Conservation (phyloP, 2,113 vertebrate genomes). For the Sialia sialis region DNA sequence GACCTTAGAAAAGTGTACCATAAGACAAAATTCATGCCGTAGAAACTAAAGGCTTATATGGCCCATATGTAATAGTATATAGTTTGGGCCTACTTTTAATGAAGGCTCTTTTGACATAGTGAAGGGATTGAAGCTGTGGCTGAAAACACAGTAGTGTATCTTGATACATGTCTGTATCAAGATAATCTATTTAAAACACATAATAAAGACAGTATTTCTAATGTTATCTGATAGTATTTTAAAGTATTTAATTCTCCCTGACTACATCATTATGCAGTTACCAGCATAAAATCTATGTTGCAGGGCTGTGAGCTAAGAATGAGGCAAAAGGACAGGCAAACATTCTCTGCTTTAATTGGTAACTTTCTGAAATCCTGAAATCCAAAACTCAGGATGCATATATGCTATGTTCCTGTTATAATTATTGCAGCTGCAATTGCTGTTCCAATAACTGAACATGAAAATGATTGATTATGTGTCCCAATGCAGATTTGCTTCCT, state of each 20-base stretch:
- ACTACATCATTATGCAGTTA: background rate
- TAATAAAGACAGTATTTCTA: background rate
- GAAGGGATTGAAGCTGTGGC: background rate
- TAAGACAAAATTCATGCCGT: background rate
- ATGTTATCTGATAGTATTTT: background rate
- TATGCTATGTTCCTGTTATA: background rate
- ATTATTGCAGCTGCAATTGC: background rate
- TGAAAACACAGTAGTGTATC: background rate
- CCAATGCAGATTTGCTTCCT: background rate
- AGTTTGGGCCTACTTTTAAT: background rate
- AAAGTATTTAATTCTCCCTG: background rate
- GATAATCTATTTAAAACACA: background rate
- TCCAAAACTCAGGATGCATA: background rate
- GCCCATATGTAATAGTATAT: background rate
- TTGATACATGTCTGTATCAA: background rate
- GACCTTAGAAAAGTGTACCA: background rate
- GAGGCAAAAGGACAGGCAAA: background rate
- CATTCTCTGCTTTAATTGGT: background rate
- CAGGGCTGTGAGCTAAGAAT: background rate
- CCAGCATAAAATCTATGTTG: background rate
- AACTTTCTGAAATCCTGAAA: background rate
- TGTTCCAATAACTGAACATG: background rate
- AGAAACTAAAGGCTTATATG: background rate
- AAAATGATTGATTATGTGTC: background rate
- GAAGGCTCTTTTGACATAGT: background rate